Evolutionary conservation across 1,140 invertebrate genomes (phyloP), one percentile per base, ranked within the genome.

Genomic region (Hypothenemus hampei): DNA sequence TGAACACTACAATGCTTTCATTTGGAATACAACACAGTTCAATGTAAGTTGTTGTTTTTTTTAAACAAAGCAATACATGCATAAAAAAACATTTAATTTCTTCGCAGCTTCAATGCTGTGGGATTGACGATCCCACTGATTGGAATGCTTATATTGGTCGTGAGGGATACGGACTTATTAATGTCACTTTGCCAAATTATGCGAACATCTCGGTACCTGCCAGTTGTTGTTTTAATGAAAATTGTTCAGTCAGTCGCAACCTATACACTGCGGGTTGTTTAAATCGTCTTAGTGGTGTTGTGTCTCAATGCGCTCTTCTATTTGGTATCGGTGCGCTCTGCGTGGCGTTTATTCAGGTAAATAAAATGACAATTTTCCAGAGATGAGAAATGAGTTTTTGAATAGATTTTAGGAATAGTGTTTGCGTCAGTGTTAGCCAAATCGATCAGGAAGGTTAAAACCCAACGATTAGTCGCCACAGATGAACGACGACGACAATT

Each of bases 381-480:
- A 15, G 16, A n/a, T 37, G 16, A 37, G 7, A 13, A 8, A 15
- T 21, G 18, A 4, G n/a, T 23, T 43, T 22, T 22, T 20, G 3
- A 8, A 36, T 76, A 93, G 87, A 69, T 93, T 31, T 78, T 92
- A 60, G 91, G 91, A 43, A 85, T 93, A 15, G 78, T 91, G 49
- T 93, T 91, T 64, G 87, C 91, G 3, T 87, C 87, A 68, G 87
- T 88, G 72, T 71, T 95, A 66, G 90, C 86, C 37, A 83, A 82
- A 62, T 82, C 87, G 0, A 85, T 95, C 62, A 82, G 88, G 56
- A 83, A 83, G 61, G 84, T 91, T 57, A 89, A 89, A 65, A 82
- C 79, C 1, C 81, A 86, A 58, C 78, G 81, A 33, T 82, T 83
- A 60, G 78, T 80, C 40, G 78, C 82, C 35, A 78, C 78, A 23